Base-by-base conservation (phyloP, 2,113 vertebrate genomes). In the Python bivittatus region DNA sequence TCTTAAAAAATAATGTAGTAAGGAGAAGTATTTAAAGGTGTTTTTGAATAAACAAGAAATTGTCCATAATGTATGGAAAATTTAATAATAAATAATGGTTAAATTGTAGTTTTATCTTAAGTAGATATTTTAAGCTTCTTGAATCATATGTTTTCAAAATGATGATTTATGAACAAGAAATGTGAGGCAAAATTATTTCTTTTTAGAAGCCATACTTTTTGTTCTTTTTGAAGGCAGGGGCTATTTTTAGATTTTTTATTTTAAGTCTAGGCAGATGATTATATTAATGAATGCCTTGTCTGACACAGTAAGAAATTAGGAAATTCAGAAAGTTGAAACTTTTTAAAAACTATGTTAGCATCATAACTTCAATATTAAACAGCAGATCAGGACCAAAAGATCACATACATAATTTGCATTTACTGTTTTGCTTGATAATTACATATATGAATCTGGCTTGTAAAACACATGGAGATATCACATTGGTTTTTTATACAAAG, bases 71-170 rank as follows among this genome's bases (percentile, higher is more conserved):
- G 53, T 42, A 64, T 53, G 6, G 8, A 91, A 91, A 90, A 9
- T 11, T 60, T 52, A 87, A 88, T 83, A 83, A 53, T 42, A 88
- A 84, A 61, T 22, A 23, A 79, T 15, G 12, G 6, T 56, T 68
- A 54, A 64, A 48, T 10, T 84, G n/a, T 4, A 91, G 38, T n/a
- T 72, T 38, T 57, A 29, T 29, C 29, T 53, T 29, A 60, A 60
- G 25, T 83, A 87, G 23, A 61, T 33, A 83, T 29, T 84, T 48
- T 25, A 3, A 95, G 33, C 91, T 57, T n/a, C n/a, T 25, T 90
- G 91, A 23, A 33, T 54, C 20, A 85, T 93, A 3, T 93, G 13
- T 89, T 95, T 94, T 89, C 33, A 91, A 92, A 93, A 92, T 0
- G 2, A 48, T 27, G 27, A 91, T 1, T 58, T 27, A 20, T 25